Base-by-base conservation (phyloP, 1,140 invertebrate species). In the Atta cephalotes region DNA sequence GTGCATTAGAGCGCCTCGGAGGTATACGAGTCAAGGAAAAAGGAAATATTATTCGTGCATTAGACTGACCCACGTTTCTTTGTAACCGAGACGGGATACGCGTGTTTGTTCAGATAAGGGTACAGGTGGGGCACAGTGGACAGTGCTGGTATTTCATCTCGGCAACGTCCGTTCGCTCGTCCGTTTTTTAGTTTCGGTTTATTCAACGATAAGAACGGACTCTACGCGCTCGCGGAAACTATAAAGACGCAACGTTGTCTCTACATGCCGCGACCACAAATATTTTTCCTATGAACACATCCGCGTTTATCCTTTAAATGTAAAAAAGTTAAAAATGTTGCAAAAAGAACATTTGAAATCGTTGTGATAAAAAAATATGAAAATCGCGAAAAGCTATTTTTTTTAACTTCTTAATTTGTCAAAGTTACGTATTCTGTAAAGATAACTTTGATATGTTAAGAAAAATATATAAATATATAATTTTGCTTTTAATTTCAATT, bases 61-160 rank as follows among this genome's bases (percentile, higher is more conserved):
- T 62, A 68, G 76, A 88, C 49, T 88, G 89, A 90, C 89, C 92
- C 89, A 86, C 81, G 89, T 89, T 91, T 93, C 81, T 90, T 78
- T 92, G 88, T 90, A 85, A 88, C 86, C 85, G 92, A 12, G n/a
- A 91, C 91, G 93, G 87, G 92, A 94, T 93, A 93, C 90, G 92
- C 72, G 72, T 94, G 93, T 94, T 94, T 94, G 92, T 92, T 91
- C 90, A 93, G 94, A 94, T 95, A 95, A 95, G 92, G 91, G 80
- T 89, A 94, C 92, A 94, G 93, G 93, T 93, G 92, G 91, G 92
- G 88, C 92, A 86, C 86, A 94, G 89, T 94, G 94, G 93, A 95
- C 93, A 95, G 93, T 94, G 92, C 92, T 89, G 89, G 91, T 91
- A 92, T 93, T 95, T 95, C 93, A 94, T 94, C 92, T 93, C 68